phyloP scores from a whole-genome alignment of 1,140 invertebrate genomes.

The Charaxes varanes region DNA sequence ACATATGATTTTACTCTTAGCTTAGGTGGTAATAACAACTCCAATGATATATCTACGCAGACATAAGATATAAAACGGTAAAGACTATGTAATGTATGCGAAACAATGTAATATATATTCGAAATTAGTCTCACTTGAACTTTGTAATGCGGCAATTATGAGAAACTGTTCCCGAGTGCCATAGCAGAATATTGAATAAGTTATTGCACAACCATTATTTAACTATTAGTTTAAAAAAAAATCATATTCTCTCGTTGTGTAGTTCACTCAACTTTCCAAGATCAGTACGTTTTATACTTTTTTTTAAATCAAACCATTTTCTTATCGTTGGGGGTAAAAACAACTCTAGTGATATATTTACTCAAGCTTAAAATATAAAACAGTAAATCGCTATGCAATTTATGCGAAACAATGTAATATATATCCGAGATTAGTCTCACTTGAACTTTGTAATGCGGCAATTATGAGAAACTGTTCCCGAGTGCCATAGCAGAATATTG shows the following conservation, averaged over 20 bases:
- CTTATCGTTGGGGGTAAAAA: too few relatives aligned
- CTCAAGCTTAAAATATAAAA: conserved; percentile 4
- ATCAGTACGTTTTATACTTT: too few relatives aligned
- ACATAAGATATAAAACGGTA: conserved; percentile 8
- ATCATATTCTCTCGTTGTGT: too few relatives aligned
- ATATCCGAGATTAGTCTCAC: conserved; percentile 18
- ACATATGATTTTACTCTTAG: too few relatives aligned
- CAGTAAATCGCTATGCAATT: conserved; percentile 31
- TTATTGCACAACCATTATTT: too few relatives aligned
- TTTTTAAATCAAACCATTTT: too few relatives aligned
- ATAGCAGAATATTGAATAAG: not conserved
- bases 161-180: not conserved
- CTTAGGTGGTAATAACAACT: too few relatives aligned
- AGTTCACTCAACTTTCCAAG: too few relatives aligned
- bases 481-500: not conserved
- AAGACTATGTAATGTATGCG: conserved; percentile 36
- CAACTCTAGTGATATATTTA: conserved; percentile 17
- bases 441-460: conserved; percentile 16
- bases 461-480: conserved; percentile 12
- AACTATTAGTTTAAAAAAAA: too few relatives aligned
- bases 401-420: conserved; percentile 41
- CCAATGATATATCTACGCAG: conserved; percentile 5
- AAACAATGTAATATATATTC: conserved; percentile 34
- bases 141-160: conserved; percentile 19
- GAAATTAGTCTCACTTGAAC: conserved; percentile 18